A percentile compares a stretch with the other conserved stretches of the same genome.
Conservation (phyloP, 2,113 vertebrate species). For the Galemys pyrenaicus region DNA sequence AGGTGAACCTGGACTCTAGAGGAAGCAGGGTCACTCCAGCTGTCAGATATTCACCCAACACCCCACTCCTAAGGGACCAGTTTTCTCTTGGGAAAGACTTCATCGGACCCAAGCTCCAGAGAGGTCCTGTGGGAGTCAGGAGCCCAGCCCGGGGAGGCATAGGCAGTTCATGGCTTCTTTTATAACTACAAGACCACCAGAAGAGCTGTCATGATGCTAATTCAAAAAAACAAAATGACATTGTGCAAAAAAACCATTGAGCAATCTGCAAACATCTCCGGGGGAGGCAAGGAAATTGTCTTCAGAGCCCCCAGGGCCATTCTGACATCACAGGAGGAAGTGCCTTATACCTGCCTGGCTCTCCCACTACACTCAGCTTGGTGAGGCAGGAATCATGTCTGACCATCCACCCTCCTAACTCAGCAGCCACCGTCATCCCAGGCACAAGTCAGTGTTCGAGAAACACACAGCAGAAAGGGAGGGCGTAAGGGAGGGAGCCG, state of each 20-base stretch:
- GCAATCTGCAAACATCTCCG: background rate
- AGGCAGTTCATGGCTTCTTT: background rate
- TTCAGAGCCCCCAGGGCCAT: background rate
- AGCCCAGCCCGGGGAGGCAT: background rate
- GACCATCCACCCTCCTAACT: background rate
- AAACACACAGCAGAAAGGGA: background rate
- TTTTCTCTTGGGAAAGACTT: background rate
- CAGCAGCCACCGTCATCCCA: background rate
- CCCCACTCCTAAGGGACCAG: background rate
- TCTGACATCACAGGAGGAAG: background rate
- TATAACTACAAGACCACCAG: too few relatives aligned
- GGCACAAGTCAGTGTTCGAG: too few relatives aligned
- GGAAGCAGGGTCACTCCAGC: background rate
- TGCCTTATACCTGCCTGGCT: background rate
- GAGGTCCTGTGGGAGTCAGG: background rate
- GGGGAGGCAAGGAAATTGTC: background rate
- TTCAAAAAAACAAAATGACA: background rate
- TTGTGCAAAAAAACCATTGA: background rate
- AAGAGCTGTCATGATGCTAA: background rate
- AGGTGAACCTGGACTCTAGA: background rate
- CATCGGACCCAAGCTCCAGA: background rate
- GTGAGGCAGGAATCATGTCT: background rate
- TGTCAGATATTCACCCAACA: accelerated
- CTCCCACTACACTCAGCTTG: background rate
- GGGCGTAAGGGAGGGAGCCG: background rate